phyloP scores from a whole-genome alignment of 2,888 invertebrate genomes.

The Stramonita haemastoma region DNA sequence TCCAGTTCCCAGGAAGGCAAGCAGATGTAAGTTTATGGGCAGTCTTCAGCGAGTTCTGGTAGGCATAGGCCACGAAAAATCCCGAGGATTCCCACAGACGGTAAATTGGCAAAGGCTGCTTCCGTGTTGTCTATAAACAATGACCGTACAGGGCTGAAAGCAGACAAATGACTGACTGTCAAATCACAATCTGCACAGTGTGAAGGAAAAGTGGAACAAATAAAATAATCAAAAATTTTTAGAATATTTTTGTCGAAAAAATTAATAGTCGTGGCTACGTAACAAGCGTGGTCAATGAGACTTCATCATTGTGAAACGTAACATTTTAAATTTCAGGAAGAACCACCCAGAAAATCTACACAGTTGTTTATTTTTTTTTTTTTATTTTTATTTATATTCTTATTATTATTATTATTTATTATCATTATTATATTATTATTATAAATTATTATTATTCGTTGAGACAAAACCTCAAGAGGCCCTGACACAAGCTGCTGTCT shows the following conservation, averaged over 20 bases:
- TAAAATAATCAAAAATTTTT: background rate
- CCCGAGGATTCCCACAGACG: constrained; percentile 94
- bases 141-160: constrained; percentile 85
- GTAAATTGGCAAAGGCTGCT: constrained; percentile 95
- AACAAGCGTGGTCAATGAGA: no score
- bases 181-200: background rate
- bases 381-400: no score
- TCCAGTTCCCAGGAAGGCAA: constrained; percentile 85
- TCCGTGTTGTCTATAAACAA: constrained; percentile 91
- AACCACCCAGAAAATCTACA: no score
- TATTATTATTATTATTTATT: no score
- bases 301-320: no score
- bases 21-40: constrained; percentile 85
- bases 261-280: no score
- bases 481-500: no score
- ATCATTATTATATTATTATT: no score
- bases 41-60: constrained; percentile 83
- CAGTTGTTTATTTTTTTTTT: no score
- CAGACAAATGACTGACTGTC: background rate
- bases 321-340: no score
- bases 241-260: background rate
- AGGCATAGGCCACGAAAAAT: constrained; percentile 90
- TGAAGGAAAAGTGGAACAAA: background rate
- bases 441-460: no score
- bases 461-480: no score